Evolutionary conservation across 2,888 invertebrate species (phyloP), one percentile per base, ranked within the genome.

Genomic region (Heliconius cydno): DNA sequence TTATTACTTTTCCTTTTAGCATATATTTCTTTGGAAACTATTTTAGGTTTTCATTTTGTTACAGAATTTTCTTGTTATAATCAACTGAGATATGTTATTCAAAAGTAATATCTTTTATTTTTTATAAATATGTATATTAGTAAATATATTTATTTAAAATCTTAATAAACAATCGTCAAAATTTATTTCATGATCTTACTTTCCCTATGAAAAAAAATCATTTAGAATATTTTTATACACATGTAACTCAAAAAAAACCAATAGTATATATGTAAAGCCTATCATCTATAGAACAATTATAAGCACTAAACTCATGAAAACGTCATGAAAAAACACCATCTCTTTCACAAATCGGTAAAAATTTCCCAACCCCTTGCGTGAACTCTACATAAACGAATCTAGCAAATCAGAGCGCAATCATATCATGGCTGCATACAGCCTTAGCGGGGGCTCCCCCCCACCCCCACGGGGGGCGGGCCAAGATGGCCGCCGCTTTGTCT

Each of bases 401-500:
- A 79, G 80, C 80, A 82, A 83, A 83, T 82, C 81, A 83, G 81
- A 80, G 81, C 81, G 84, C 78, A 76, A 81, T 71, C 81, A 77
- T 80, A 79, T 77, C 72, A 78, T 79, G 66, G 68, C 65, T 80
- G 82, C 81, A 79, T 81, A 81, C 79, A 81, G 82, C 80, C 87
- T 87, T 84, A 52, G 74, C 78, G 73, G 74, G 66, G 66, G 28
- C 52, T 86, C 85, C 82, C 83, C 79, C 30, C 30, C 83, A 79
- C 30, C 30, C 30, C 87, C 86, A 84, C 82, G 65, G 75, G 75
- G 83, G 86, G 82, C 75, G 77, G 84, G 84, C 81, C 93, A 94
- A 92, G 89, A 94, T 94, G 94, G 94, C 94, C 89, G 91, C 89
- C 90, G 90, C 88, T 92, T 93, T 94, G 94, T 93, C 94, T 94